A percentile compares a stretch with the other conserved stretches of the same genome.
These are phyloP conservation scores for Dolichotis patagonum DNA, from an alignment of 2,113 vertebrate species.

Conservation along the genomic window DNA sequence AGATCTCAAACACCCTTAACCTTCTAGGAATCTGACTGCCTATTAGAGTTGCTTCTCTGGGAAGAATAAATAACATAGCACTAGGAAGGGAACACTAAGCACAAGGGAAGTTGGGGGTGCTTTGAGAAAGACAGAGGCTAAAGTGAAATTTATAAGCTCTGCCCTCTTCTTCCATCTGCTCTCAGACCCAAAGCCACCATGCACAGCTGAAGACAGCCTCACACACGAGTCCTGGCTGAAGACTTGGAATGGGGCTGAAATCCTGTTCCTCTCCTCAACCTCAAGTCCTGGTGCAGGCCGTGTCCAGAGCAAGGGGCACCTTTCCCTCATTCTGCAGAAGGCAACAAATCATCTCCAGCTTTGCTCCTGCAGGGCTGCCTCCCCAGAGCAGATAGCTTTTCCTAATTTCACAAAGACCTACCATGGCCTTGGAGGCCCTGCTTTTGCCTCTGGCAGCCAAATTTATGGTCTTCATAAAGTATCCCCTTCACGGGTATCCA, in stretches of 20 bases:
- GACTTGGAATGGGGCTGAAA: neutral
- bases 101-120: neutral
- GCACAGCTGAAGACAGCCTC: too few species aligned
- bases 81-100: neutral
- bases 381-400: neutral
- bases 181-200: neutral
- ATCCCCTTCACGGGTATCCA: neutral
- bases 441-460: neutral
- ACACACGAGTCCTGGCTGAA: neutral
- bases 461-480: neutral
- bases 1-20: neutral
- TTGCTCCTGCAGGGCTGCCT: neutral
- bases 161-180: neutral
- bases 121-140: neutral
- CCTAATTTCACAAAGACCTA: neutral
- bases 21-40: neutral
- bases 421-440: neutral
- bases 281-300: fast-evolving
- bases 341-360: neutral
- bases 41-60: neutral
- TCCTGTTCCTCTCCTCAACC: neutral
- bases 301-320: neutral
- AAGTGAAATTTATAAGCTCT: neutral
- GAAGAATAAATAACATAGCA: neutral
- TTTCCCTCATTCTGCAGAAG: neutral